These are phyloP conservation scores for Perccottus glenii DNA, from an alignment of 2,113 vertebrate species.

Conservation along the genomic window DNA sequence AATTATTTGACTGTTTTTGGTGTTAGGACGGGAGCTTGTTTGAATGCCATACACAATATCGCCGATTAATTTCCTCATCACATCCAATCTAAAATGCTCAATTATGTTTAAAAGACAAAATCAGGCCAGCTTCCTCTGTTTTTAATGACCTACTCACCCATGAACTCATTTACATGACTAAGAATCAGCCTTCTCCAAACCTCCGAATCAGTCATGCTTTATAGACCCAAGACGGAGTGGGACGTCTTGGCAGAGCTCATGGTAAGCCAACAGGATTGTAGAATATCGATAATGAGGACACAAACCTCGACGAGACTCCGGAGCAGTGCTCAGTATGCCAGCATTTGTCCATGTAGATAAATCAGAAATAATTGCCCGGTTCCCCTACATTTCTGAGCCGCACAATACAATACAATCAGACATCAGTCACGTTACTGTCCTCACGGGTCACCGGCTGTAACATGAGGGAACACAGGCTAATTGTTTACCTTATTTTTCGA, in stretches of 20 bases:
- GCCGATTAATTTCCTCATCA: constrained; percentile 19
- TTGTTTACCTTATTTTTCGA: constrained; percentile 57
- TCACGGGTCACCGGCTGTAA: constrained; percentile 63
- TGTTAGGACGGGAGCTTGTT: neutral
- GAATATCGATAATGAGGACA: constrained; percentile 74
- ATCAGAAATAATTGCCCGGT: constrained; percentile 79
- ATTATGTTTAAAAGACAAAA: constrained; percentile 37
- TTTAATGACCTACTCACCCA: constrained; percentile 58
- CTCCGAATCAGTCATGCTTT: constrained; percentile 53
- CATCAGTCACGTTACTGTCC: constrained; percentile 66
- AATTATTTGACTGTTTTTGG: neutral
- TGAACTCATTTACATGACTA: constrained; percentile 63
- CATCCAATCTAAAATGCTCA: constrained; percentile 7
- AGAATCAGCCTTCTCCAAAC: constrained; percentile 35
- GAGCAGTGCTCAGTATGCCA: constrained; percentile 66
- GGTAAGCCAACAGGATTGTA: constrained; percentile 55
- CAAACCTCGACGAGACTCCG: constrained; percentile 63
- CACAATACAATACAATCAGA: constrained; percentile 67
- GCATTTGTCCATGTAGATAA: constrained; percentile 79
- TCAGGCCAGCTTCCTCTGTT: constrained; percentile 24
- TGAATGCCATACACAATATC: neutral
- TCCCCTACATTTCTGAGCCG: constrained; percentile 60
- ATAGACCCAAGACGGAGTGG: constrained; percentile 45
- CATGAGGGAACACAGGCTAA: constrained; percentile 51
- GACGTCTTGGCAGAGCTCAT: constrained; percentile 57